These are phyloP conservation scores for Actinernus sp. DNA, from an alignment of 92 coral and sea anemone species.

Conservation along the genomic window DNA sequence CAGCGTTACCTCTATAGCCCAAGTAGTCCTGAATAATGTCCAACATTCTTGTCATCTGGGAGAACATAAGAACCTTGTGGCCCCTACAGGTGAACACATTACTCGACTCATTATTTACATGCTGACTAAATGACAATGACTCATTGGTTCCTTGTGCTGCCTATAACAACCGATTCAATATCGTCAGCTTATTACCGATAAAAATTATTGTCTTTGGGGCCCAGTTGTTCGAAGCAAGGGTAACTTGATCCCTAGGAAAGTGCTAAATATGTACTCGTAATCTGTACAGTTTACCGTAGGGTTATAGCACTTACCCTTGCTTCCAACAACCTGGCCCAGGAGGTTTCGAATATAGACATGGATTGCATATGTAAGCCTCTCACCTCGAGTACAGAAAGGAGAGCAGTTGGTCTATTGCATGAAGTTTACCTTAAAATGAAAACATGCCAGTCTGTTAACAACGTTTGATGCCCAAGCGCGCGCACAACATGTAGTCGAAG, in stretches of 20 bases:
- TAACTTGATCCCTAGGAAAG: no score
- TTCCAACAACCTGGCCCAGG: neutral
- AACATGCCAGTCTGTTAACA: no score
- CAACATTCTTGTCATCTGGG: constrained; percentile 93
- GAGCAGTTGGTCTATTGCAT: constrained; percentile 81
- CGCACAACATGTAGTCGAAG: no score
- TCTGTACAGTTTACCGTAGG: neutral
- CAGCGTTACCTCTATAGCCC: constrained; percentile 84
- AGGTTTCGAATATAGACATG: neutral
- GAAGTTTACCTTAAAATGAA: constrained; percentile 71
- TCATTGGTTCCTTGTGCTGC: no score
- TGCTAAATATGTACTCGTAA: no score
- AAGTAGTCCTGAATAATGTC: constrained; percentile 94
- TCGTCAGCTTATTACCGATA: no score
- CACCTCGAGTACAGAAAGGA: constrained; percentile 85
- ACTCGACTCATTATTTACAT: neutral
- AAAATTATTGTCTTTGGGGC: no score
- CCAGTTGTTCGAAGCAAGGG: no score
- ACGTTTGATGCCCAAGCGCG: no score
- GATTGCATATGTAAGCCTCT: neutral
- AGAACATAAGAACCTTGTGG: constrained; percentile 90
- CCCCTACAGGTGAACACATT: constrained; percentile 44
- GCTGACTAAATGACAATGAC: no score
- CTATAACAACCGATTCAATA: no score
- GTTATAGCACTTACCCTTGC: neutral